These are phyloP conservation scores for Tetheella fluctuosa DNA, from an alignment of 2,888 invertebrate genomes.

Conservation along the genomic window DNA sequence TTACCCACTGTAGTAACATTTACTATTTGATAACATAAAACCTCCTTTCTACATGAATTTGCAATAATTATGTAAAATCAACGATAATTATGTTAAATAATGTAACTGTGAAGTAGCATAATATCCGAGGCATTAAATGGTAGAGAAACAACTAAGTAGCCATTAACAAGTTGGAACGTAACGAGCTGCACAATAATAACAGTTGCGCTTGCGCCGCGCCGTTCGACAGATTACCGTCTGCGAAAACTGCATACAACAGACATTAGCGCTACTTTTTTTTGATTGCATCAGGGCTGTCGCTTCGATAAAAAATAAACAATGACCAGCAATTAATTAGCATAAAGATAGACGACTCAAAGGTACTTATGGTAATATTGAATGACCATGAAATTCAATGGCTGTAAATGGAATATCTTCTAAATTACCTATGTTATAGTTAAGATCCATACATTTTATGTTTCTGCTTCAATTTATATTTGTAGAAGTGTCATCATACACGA, in stretches of 20 bases:
- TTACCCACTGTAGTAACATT: slow-evolving; percentile 36
- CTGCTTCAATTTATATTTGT: not conserved
- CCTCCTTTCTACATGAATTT: slow-evolving; percentile 58
- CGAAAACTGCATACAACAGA: slow-evolving; percentile 4
- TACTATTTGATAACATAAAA: slow-evolving; percentile 46
- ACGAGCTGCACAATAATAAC: slow-evolving; percentile 3
- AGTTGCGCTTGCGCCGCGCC: not conserved
- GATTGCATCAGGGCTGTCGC: not conserved
- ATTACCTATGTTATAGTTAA: no score
- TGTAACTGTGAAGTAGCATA: slow-evolving; percentile 19
- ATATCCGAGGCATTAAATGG: slow-evolving; percentile 10
- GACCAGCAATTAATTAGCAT: not conserved
- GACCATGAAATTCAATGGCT: no score
- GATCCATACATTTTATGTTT: not conserved
- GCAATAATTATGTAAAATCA: slow-evolving; percentile 61
- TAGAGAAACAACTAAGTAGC: slow-evolving; percentile 2
- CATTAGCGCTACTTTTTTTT: not conserved
- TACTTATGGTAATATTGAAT: no score
- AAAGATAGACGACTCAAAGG: not conserved
- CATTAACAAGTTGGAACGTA: slow-evolving; percentile 4
- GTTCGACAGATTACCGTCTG: slow-evolving; percentile 2
- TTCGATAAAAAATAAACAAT: slow-evolving; percentile 5
- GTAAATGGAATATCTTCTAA: no score
- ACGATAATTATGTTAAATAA: slow-evolving; percentile 36
- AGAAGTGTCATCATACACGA: not conserved